Percentiles rank a stretch among this genome's conserved stretches.
These are phyloP conservation scores for Hirtodrosophila cameraria DNA, from an alignment of 2,888 invertebrate species.

Conservation along the genomic window DNA sequence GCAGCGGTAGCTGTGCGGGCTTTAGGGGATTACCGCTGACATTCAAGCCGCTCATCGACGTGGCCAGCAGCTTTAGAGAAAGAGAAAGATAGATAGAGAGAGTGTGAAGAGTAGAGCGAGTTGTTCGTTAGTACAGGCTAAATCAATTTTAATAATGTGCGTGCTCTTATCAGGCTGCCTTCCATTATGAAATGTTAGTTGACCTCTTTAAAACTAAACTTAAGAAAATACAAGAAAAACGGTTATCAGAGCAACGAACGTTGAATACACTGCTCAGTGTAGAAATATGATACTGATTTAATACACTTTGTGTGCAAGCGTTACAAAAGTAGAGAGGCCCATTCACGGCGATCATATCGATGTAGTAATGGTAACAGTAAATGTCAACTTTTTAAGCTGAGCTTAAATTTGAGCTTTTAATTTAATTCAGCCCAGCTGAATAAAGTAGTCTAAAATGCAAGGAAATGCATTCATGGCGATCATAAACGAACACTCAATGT, in stretches of 20 bases:
- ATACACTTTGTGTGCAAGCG: too few species aligned
- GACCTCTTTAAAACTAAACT: slow-evolving; percentile 43
- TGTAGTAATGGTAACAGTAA: too few species aligned
- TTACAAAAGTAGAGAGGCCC: too few species aligned
- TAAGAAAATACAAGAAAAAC: background rate
- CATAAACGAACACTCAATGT: too few species aligned
- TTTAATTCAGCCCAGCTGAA: too few species aligned
- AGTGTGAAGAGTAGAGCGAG: slow-evolving; percentile 6
- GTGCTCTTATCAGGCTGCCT: slow-evolving; percentile 51
- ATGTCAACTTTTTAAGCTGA: too few species aligned
- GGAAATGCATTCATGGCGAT: too few species aligned
- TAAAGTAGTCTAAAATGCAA: too few species aligned
- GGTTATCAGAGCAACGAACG: slow-evolving; percentile 2
- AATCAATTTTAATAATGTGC: slow-evolving; percentile 34
- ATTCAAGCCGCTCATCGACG: slow-evolving; percentile 80
- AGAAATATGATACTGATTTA: too few species aligned
- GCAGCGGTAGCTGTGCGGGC: slow-evolving; percentile 37
- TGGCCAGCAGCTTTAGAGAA: slow-evolving; percentile 65
- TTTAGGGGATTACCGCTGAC: slow-evolving; percentile 76
- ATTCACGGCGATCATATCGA: too few species aligned
- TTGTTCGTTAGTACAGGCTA: slow-evolving; percentile 18
- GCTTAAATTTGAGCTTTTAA: too few species aligned
- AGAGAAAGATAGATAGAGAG: slow-evolving; percentile 3
- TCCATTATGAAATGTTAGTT: slow-evolving; percentile 23
- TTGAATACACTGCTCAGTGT: background rate